Percentiles rank a stretch among this genome's conserved stretches.
These are phyloP conservation scores for Podocnemis expansa DNA, from an alignment of 2,113 vertebrate species.

Conservation along the genomic window DNA sequence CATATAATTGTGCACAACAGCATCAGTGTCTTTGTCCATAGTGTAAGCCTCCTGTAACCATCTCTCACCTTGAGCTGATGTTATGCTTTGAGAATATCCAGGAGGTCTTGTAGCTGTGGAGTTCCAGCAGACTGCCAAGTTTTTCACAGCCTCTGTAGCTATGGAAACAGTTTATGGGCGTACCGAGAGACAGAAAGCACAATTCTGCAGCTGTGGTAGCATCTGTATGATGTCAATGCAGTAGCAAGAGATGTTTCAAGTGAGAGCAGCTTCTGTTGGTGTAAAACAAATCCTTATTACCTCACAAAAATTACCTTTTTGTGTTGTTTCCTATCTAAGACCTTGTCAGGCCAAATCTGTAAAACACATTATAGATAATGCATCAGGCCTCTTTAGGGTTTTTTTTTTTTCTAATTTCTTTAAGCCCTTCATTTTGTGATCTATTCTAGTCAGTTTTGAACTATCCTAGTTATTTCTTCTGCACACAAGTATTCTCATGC, in stretches of 20 bases:
- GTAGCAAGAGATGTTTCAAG: background rate
- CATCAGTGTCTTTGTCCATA: background rate
- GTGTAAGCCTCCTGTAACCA: background rate
- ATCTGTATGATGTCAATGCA: background rate
- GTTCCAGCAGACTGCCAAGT: background rate
- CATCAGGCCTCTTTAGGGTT: accelerated
- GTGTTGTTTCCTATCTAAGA: background rate
- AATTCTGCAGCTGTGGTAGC: background rate
- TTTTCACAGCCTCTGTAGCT: background rate
- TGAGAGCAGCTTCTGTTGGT: background rate
- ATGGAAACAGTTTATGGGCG: background rate
- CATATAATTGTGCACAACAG: background rate
- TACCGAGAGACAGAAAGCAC: background rate
- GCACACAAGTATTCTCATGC: background rate
- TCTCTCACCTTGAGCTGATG: background rate
- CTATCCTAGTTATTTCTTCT: background rate
- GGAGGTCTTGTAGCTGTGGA: background rate
- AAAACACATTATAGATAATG: background rate
- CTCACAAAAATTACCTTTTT: background rate
- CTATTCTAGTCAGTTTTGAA: background rate
- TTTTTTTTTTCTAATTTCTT: background rate
- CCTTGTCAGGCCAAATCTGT: background rate
- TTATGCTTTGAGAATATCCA: background rate
- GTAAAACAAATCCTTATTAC: background rate
- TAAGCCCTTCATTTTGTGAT: background rate